Evolutionary conservation across 2,888 invertebrate species (phyloP), one percentile per base, ranked within the genome.

Genomic region (Andricus quercusramuli): DNA sequence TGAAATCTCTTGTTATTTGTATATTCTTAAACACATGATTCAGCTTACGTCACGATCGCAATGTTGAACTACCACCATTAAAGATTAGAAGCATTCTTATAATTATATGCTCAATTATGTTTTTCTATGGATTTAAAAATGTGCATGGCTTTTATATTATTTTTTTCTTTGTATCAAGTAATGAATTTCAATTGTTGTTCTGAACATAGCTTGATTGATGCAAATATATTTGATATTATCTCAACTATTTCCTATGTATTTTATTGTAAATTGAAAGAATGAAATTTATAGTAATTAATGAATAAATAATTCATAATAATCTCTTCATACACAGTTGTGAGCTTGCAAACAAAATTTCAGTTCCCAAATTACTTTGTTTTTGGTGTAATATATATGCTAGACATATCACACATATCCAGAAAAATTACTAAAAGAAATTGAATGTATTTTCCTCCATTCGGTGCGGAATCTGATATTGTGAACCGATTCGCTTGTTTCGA

Each of bases 21-120:
- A 56, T 51, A 74, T 74, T 56, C 51, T 56, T 74, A 37, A 70
- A 74, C 74, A 56, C 74, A 56, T 51, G 70, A 70, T 70, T 51
- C 29, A 70, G 29, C 74, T 74, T 74, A 74, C 74, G 74, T 74
- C 74, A 74, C 29, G 56, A 32, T 56, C 32, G 13, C 56, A 74
- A 32, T 74, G 32, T 56, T 56, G 44, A 68, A 68, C 47, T 68
- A 44, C 6, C 44, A 15, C 25, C 32, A 64, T 64, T 64, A 64
- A 64, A 64, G 64, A 64, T 64, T 29, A 64, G 22, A 59, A 22
- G 22, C 56, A 22, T 59, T 59, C 56, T 59, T 59, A 59, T 59
- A 59, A 59, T 59, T 11, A 59, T 59, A 22, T 59, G 56, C 56
- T 22, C 3, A 3, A 22, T 59, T 59, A 59, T n/a, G 22, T 59